Percentiles rank a stretch among this genome's conserved stretches.
Conservation (phyloP, 2,797 vertebrate genomes). For the Telmatherina bonti region DNA sequence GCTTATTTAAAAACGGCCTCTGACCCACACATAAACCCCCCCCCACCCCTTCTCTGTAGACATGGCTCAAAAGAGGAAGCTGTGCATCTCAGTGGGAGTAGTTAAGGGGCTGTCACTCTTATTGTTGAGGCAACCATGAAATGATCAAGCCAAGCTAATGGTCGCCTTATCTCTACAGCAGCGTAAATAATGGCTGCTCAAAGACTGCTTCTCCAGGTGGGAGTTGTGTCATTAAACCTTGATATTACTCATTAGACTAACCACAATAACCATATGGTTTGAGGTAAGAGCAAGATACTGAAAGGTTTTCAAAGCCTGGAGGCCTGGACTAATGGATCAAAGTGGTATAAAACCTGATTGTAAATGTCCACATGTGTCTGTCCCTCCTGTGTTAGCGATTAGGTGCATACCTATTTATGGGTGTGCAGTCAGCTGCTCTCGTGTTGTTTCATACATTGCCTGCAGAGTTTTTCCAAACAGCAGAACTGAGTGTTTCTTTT, state of each 20-base stretch:
- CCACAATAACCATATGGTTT: slow-evolving; percentile 63
- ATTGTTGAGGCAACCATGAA: slow-evolving; percentile 74
- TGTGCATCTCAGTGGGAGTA: slow-evolving; percentile 30
- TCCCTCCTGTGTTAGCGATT: slow-evolving; percentile 57
- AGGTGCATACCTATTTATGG: slow-evolving; percentile 41
- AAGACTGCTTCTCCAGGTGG: slow-evolving; percentile 72
- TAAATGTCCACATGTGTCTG: slow-evolving; percentile 70
- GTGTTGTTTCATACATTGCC: slow-evolving; percentile 39
- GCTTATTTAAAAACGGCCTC: slow-evolving; percentile 74
- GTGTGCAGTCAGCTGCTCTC: slow-evolving; percentile 40
- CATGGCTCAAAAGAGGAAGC: slow-evolving; percentile 49
- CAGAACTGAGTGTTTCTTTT: slow-evolving; percentile 31
- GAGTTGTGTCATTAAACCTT: slow-evolving; percentile 70
- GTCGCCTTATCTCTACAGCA: slow-evolving; percentile 74
- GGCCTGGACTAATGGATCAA: slow-evolving; percentile 55
- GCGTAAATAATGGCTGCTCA: slow-evolving; percentile 68
- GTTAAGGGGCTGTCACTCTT: slow-evolving; percentile 57
- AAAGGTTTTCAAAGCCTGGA: slow-evolving; percentile 59
- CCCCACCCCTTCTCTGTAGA: slow-evolving; percentile 53
- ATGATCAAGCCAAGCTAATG: slow-evolving; percentile 73
- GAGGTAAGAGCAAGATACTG: slow-evolving; percentile 45
- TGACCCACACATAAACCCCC: slow-evolving; percentile 66
- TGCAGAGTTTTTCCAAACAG: slow-evolving; percentile 68
- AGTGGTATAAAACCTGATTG: slow-evolving; percentile 64
- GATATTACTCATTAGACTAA: slow-evolving; percentile 66